Evolutionary conservation across 2,113 vertebrate species (phyloP), one percentile per base, ranked within the genome.

Genomic region (zebrafish (Danio rerio)): DNA sequence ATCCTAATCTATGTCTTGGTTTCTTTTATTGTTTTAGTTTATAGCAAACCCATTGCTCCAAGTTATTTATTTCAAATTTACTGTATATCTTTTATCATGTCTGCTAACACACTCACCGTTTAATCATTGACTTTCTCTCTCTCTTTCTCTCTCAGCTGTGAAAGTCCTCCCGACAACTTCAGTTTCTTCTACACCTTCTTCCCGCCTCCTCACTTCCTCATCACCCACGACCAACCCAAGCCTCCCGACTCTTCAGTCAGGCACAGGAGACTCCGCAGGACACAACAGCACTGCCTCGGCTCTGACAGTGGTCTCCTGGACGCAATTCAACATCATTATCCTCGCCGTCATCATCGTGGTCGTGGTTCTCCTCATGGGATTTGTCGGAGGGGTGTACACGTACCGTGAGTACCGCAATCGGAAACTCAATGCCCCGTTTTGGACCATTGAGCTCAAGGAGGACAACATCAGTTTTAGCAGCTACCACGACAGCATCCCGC

Each of bases 401-500:
- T 98, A 99, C 90, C 93, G 97, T 9, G 98, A 99, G 86, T 99
- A 99, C 88, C 97, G 97, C 87, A 99, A 97, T 92, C 90, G 97
- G 87, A 99, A 99, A 87, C 96, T 99, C 8, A 99, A 98, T 0
- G 98, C 98, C 42, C 98, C 98, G n/a, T 99, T 99, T 90, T 99
- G 98, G 98, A 99, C 98, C 94, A 99, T 99, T 79, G 98, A 99
- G 80, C 95, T 99, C 83, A 99, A 99, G 79, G 98, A 99, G 91
- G 98, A 99, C 92, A 99, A 99, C 92, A 99, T 99, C 92, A 99
- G 98, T 87, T 99, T 99, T 86, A 99, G 97, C 94, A 99, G 98
- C 90, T 99, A 99, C 93, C 98, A 99, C 0, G 97, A 99, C 91
- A 99, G 97, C 95, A 97, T 99, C 59, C 98, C 98, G 82, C 98